Percentiles rank a stretch among this genome's conserved stretches.
phyloP scores from a whole-genome alignment of 2,888 invertebrate genomes.

The Drosophila demipolita region DNA sequence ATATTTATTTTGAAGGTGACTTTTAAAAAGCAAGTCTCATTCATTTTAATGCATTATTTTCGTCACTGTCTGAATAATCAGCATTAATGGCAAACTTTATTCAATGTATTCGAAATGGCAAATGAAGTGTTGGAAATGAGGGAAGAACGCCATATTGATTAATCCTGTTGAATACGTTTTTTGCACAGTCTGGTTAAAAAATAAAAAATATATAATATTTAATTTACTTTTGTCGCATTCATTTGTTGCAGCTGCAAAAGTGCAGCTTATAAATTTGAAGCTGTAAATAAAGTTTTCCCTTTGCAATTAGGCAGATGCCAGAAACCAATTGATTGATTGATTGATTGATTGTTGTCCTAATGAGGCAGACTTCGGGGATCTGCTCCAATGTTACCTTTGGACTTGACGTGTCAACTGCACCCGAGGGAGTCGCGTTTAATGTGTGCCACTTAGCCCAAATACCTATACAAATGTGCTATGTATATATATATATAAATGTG shows the following conservation, averaged over 20 bases:
- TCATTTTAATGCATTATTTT: not conserved
- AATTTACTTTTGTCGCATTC: not conserved
- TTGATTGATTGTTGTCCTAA: slow-evolving; percentile 27
- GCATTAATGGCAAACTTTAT: not conserved
- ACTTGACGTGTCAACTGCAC: slow-evolving; percentile 57
- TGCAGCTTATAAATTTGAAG: not conserved
- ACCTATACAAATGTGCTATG: slow-evolving; percentile 12
- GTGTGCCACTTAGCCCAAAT: slow-evolving; percentile 40
- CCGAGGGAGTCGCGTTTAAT: slow-evolving; percentile 46
- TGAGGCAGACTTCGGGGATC: slow-evolving; percentile 3
- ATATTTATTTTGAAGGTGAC: too few relatives aligned
- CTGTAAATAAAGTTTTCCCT: slow-evolving; percentile 28
- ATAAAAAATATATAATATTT: not conserved
- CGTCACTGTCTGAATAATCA: not conserved
- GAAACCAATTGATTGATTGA: slow-evolving; percentile 20
- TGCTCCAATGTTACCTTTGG: slow-evolving; percentile 20
- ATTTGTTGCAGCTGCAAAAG: not conserved
- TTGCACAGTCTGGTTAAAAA: not conserved
- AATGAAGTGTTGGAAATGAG: not conserved
- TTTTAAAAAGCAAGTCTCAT: not conserved
- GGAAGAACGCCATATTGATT: not conserved
- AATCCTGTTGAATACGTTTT: not conserved
- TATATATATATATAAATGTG: not conserved
- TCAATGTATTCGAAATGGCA: not conserved
- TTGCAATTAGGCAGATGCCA: slow-evolving; percentile 17